Conservation (phyloP, 2,797 vertebrate genomes). For the Manis pentadactyla region DNA sequence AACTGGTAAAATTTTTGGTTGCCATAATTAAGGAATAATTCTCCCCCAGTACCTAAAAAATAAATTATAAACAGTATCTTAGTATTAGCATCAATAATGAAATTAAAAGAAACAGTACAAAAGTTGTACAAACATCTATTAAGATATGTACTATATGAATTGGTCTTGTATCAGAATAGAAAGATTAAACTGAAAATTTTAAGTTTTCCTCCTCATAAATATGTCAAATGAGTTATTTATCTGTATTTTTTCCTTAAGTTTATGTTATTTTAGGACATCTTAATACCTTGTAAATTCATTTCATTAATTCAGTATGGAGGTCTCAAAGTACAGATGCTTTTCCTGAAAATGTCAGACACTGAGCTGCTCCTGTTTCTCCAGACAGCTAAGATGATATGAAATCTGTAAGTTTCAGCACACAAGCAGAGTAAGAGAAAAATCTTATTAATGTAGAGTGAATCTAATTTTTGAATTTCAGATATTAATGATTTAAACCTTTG, state of each 20-base stretch:
- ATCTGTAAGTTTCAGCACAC: not conserved
- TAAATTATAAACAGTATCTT: not conserved
- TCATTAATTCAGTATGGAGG: constrained; percentile 37
- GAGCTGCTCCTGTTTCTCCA: constrained; percentile 32
- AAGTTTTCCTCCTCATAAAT: not conserved
- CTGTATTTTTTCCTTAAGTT: not conserved
- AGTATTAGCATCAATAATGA: not conserved
- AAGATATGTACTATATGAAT: not conserved
- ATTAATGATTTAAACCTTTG: constrained; percentile 74
- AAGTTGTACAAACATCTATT: not conserved
- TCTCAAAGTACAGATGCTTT: constrained; percentile 45
- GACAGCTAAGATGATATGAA: not conserved
- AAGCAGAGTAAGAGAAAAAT: not conserved
- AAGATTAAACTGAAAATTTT: constrained; percentile 22
- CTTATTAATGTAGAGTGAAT: constrained; percentile 38
- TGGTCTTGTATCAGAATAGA: not conserved
- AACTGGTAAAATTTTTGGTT: not conserved
- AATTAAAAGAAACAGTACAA: not conserved
- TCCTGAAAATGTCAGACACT: constrained; percentile 36
- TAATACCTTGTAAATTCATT: constrained; percentile 4
- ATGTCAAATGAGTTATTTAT: not conserved
- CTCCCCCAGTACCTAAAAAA: not conserved
- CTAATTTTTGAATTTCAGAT: constrained; percentile 70
- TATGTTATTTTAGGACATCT: constrained; percentile 45
- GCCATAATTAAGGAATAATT: not conserved